Conservation (phyloP, 2,797 vertebrate genomes). For the Mus spretus region DNA sequence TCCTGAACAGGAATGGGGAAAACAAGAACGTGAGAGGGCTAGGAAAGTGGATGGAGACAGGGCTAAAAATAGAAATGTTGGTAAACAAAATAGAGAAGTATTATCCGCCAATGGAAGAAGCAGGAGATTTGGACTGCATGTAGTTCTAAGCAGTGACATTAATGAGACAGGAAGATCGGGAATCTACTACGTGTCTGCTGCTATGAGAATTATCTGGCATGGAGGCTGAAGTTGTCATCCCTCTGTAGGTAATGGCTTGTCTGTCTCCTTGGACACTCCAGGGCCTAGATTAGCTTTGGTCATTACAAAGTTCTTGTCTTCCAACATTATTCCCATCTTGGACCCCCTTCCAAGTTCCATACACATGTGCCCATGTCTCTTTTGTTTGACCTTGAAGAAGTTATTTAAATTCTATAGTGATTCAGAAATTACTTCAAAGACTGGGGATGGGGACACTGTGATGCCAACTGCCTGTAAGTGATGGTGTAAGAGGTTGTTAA, state of each 20-base stretch:
- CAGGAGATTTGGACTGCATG: not conserved
- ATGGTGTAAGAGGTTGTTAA: not conserved
- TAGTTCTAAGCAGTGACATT: not conserved
- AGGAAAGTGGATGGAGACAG: not conserved
- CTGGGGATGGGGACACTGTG: not conserved
- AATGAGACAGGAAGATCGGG: not conserved
- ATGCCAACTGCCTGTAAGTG: not conserved
- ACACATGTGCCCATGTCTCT: not conserved
- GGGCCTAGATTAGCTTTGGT: not conserved
- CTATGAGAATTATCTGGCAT: not conserved
- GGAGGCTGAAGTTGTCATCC: too few species aligned
- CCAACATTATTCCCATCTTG: not conserved
- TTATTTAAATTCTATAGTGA: not conserved
- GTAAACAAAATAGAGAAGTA: not conserved
- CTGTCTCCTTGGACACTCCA: not conserved
- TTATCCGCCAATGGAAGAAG: not conserved
- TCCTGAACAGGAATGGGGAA: not conserved
- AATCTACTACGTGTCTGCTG: fast-evolving
- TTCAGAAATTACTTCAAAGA: not conserved
- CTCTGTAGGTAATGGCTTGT: not conserved
- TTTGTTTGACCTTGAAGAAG: not conserved
- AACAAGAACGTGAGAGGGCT: not conserved
- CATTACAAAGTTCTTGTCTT: not conserved
- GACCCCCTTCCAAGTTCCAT: not conserved
- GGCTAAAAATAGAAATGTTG: not conserved